Percentiles rank a stretch among this genome's conserved stretches.
These are phyloP conservation scores for Drosophila tani DNA, from an alignment of 1,140 invertebrate genomes.

Conservation along the genomic window DNA sequence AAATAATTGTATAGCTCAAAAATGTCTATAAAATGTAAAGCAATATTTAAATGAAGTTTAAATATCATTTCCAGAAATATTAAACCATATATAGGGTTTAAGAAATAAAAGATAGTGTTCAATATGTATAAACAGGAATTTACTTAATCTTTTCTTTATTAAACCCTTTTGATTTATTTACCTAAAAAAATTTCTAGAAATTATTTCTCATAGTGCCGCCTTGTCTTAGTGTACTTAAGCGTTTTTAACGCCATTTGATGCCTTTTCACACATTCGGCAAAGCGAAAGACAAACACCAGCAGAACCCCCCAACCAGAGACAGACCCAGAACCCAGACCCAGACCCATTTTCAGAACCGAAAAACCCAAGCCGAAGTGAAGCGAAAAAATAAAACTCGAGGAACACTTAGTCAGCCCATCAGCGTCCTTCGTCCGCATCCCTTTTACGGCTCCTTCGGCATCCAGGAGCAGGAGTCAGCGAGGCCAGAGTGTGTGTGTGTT, in stretches of 20 bases:
- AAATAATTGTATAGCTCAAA: too few relatives aligned
- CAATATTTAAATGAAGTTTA: too few relatives aligned
- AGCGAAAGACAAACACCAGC: constrained; percentile 67
- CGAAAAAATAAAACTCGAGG: constrained; percentile 65
- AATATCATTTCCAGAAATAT: too few relatives aligned
- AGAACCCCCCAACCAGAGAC: constrained; percentile 13
- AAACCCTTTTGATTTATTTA: background rate
- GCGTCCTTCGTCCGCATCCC: constrained; percentile 29
- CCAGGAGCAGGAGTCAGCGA: constrained; percentile 20
- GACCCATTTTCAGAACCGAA: constrained; percentile 1
- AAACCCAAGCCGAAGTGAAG: constrained; percentile 25
- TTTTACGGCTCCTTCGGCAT: constrained; percentile 25
- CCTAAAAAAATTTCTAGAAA: background rate
- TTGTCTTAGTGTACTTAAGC: constrained; percentile 69
- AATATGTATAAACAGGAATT: background rate
- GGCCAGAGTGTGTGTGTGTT: constrained; percentile 22
- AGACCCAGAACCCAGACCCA: background rate
- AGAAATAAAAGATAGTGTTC: too few relatives aligned
- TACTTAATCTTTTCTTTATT: background rate
- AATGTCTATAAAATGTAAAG: too few relatives aligned
- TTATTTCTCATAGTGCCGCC: constrained; percentile 19
- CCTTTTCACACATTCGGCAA: constrained; percentile 78
- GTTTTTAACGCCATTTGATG: constrained; percentile 83
- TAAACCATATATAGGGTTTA: too few relatives aligned
- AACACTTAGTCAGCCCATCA: constrained; percentile 71